Evolutionary conservation across 2,888 invertebrate genomes (phyloP).

Genomic region (Gastrophysa polygoni): DNA sequence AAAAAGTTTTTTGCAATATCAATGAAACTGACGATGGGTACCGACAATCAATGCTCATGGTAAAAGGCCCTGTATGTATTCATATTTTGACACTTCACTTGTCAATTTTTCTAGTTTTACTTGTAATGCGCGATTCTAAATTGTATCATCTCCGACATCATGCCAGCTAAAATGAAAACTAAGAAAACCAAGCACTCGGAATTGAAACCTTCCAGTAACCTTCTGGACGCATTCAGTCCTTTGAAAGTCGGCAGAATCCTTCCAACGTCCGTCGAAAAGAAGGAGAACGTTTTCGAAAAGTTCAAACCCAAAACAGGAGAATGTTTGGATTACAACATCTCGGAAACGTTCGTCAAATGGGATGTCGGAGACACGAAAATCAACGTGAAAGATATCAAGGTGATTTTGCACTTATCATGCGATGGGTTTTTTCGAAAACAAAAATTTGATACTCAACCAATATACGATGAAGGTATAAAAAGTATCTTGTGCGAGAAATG

Average conservation of each 20-base stretch:
- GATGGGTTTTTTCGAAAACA: too few relatives aligned
- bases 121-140: neutral
- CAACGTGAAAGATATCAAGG: slow-evolving; percentile 44
- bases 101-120: slow-evolving; percentile 1
- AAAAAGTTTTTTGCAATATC: too few relatives aligned
- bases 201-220: neutral
- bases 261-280: slow-evolving; percentile 33
- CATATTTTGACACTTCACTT: neutral
- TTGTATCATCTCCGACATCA: neutral
- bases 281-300: slow-evolving; percentile 33
- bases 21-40: too few relatives aligned
- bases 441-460: too few relatives aligned
- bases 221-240: slow-evolving; percentile 35
- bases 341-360: slow-evolving; percentile 42
- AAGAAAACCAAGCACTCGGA: neutral
- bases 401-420: too few relatives aligned
- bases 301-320: slow-evolving; percentile 38
- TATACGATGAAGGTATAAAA: too few relatives aligned
- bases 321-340: slow-evolving; percentile 46
- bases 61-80: neutral
- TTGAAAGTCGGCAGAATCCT: slow-evolving; percentile 39
- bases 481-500: too few relatives aligned
- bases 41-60: too few relatives aligned
- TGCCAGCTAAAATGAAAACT: slow-evolving; percentile 1
- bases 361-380: slow-evolving; percentile 43